Base-by-base conservation (phyloP, 2,113 vertebrate genomes). In the Orthonyx spaldingii region DNA sequence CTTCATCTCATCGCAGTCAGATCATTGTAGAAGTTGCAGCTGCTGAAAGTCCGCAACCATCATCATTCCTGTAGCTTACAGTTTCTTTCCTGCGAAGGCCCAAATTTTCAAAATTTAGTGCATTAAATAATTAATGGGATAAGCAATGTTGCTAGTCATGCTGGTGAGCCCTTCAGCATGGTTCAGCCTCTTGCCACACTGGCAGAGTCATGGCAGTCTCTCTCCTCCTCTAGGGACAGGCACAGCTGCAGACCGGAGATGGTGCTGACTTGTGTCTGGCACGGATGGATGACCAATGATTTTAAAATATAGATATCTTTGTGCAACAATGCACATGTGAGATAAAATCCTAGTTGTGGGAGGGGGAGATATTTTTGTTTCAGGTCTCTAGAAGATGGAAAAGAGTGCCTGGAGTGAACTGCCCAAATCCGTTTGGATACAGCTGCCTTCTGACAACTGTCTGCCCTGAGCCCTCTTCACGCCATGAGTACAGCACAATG, bases 211-310 rank as follows among this genome's bases (percentile, higher is more conserved):
- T 39, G n/a, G 11, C 70, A 83, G 49, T 41, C 22, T 82, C 30
- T 77, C 30, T 75, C 9, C 60, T 74, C 24, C 74, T 76, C 66
- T 57, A 50, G 75, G 82, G 46, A 49, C 32, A 49, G 46, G 26
- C 66, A 61, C 57, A 83, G 53, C 70, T 88, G 82, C 66, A 85
- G 28, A 60, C 53, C 12, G 5, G 74, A 65, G 61, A n/a, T 72
- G 82, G 66, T 69, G 56, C 69, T 79, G 49, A 42, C 56, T 75
- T 30, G 11, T 52, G 46, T 50, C 88, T 88, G 82, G 46, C 49
- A 91, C 22, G 32, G 1, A 1, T 22, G 32, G 1, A 1, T 4
- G 1, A 64, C 35, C 24, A 7, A 0, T 26, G 27, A 52, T 81
- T 78, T 87, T 44, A 75, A 91, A 78, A 53, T 69, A 27, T 3